Evolutionary conservation across 2,888 invertebrate genomes (phyloP).

Genomic region (Dendrolimus houi): DNA sequence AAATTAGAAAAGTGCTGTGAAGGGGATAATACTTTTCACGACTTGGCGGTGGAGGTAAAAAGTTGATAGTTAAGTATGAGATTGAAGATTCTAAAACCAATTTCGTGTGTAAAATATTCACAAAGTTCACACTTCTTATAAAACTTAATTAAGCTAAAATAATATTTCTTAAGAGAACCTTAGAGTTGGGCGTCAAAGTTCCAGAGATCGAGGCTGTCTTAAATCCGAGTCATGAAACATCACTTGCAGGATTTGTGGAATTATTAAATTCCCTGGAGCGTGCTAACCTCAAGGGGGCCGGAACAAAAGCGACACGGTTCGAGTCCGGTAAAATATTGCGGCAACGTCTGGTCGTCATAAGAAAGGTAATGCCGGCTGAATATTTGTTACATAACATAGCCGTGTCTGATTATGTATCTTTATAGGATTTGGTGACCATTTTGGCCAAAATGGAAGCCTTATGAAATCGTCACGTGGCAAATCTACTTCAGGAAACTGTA

Average conservation of each 20-base stretch:
- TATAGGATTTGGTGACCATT: no score
- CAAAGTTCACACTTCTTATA: background rate
- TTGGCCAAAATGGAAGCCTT: no score
- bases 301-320: conserved; percentile 32
- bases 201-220: conserved; percentile 19
- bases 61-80: background rate
- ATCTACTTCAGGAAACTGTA: no score
- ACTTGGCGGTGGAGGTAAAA: background rate
- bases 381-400: conserved; percentile 2
- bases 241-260: conserved; percentile 40
- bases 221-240: conserved; percentile 33
- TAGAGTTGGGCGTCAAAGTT: background rate
- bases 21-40: background rate
- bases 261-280: conserved; percentile 40
- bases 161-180: background rate
- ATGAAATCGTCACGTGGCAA: no score
- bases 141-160: background rate
- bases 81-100: background rate
- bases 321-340: conserved; percentile 37
- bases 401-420: conserved; percentile 1
- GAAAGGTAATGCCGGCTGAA: conserved; percentile 16
- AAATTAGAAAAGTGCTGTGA: background rate
- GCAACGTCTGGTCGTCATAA: conserved; percentile 33
- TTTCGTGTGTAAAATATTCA: background rate
- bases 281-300: conserved; percentile 29